Conservation (phyloP, 2,113 vertebrate species). For the Oostethus manadensis region DNA sequence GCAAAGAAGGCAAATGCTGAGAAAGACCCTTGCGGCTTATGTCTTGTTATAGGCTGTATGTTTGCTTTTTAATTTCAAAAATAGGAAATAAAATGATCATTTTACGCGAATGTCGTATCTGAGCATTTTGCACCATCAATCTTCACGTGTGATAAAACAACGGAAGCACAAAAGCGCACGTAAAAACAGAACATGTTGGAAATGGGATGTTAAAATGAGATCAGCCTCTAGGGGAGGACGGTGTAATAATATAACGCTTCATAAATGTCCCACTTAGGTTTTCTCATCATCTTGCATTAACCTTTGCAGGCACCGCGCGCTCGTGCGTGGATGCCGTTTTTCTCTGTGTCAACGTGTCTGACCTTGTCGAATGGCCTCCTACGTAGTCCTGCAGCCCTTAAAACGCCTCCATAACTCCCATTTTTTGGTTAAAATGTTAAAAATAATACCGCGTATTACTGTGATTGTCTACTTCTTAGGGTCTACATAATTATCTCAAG, state of each 20-base stretch:
- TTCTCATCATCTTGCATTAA: conserved; percentile 64
- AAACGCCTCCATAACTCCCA: background rate
- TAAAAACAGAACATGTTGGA: conserved; percentile 53
- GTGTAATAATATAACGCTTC: conserved; percentile 43
- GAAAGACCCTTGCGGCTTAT: too few relatives aligned
- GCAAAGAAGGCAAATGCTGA: too few relatives aligned
- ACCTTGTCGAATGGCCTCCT: conserved; percentile 18
- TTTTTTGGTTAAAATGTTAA: background rate
- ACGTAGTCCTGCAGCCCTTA: background rate
- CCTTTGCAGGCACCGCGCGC: conserved; percentile 34
- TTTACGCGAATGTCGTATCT: too few relatives aligned
- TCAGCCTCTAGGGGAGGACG: conserved; percentile 24
- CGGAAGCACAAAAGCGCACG: conserved; percentile 14
- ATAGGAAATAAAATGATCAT: too few relatives aligned
- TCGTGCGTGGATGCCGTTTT: conserved; percentile 28
- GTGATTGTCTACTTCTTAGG: background rate
- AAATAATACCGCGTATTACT: too few relatives aligned
- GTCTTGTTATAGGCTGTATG: too few relatives aligned
- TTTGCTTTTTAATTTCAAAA: too few relatives aligned
- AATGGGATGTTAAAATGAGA: conserved; percentile 46
- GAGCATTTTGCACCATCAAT: background rate
- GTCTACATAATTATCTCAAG: background rate
- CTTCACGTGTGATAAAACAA: conserved; percentile 9
- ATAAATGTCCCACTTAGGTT: conserved; percentile 62
- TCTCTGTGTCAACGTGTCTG: conserved; percentile 16